These are phyloP conservation scores for Chloroceryle inda DNA, from an alignment of 2,797 vertebrate species.

Conservation along the genomic window DNA sequence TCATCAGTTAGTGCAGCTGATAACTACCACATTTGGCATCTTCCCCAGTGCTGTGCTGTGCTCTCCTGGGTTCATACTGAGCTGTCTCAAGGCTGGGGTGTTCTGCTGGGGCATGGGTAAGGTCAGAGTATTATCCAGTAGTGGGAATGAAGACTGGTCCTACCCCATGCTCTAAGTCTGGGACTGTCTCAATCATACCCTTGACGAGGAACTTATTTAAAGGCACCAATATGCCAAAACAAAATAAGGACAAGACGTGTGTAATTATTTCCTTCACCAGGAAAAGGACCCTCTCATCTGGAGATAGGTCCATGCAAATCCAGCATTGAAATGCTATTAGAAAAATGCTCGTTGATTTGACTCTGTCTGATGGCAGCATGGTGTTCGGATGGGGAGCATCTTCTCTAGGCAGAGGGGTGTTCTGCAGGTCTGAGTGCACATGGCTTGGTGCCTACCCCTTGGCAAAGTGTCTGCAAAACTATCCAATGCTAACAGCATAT, in stretches of 20 bases:
- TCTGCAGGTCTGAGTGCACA: not conserved
- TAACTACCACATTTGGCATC: not conserved
- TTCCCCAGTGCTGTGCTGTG: not conserved
- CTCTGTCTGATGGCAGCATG: accelerated
- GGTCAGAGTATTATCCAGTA: not conserved
- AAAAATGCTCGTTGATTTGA: accelerated
- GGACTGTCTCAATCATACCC: not conserved
- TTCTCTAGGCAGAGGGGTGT: not conserved
- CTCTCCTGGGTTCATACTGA: not conserved
- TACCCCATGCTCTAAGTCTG: not conserved
- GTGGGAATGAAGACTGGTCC: not conserved
- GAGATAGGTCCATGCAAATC: not conserved
- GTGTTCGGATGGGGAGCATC: not conserved
- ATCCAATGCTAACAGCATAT: not conserved
- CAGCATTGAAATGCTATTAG: not conserved
- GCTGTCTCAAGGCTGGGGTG: not conserved
- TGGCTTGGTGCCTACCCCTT: not conserved
- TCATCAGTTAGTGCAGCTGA: not conserved
- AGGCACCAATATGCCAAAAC: not conserved
- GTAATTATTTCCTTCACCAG: not conserved
- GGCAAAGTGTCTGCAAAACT: not conserved
- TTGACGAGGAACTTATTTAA: not conserved
- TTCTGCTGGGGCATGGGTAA: not conserved
- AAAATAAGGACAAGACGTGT: accelerated
- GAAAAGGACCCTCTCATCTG: not conserved